Evolutionary conservation across 2,113 vertebrate genomes (phyloP).

Genomic region (Damaliscus lunatus): DNA sequence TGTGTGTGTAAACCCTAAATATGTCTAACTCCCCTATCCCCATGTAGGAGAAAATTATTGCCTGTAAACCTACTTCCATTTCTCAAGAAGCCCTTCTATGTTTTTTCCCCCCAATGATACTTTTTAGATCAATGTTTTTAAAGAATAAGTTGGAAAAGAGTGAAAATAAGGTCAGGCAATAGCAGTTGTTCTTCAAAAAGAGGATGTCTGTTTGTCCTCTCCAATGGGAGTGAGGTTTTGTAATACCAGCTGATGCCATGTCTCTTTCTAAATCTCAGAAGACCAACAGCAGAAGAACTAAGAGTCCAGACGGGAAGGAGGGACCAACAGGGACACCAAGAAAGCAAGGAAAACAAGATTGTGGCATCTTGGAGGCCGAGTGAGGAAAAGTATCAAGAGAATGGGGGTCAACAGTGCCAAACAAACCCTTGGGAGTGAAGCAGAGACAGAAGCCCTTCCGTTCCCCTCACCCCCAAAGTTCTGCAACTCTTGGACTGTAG

Average conservation of each 20-base stretch:
- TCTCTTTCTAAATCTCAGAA: neutral
- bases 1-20: neutral
- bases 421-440: neutral
- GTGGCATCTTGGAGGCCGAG: fast-evolving
- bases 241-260: too few relatives aligned
- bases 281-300: neutral
- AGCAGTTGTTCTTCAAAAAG: too few relatives aligned
- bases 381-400: neutral
- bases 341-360: neutral
- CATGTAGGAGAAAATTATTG: neutral
- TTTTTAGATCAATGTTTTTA: neutral
- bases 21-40: neutral
- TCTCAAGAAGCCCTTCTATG: neutral
- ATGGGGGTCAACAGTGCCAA: fast-evolving
- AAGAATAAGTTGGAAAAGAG: neutral
- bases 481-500: neutral
- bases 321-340: neutral
- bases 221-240: neutral
- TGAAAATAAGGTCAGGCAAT: neutral
- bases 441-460: neutral
- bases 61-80: neutral
- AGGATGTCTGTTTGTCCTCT: neutral
- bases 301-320: neutral
- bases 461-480: neutral
- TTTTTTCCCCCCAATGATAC: neutral